These are phyloP conservation scores for Cantharis rufa DNA, from an alignment of 2,888 invertebrate species.

Conservation along the genomic window DNA sequence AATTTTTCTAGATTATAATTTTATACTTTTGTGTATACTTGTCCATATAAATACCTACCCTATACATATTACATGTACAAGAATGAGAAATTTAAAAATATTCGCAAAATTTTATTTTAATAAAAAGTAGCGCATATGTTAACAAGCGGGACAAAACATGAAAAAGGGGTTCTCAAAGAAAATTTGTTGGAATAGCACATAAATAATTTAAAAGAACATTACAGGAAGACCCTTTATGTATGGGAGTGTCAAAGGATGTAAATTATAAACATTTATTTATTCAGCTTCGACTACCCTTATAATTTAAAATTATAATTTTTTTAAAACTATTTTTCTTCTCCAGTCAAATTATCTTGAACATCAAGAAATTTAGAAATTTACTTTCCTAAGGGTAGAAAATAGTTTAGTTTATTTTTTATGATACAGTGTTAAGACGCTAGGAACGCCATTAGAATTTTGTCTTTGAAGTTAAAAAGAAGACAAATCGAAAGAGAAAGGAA, in stretches of 20 bases:
- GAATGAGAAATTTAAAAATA: too few species aligned
- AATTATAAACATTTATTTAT: background rate
- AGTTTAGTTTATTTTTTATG: background rate
- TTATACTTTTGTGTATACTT: too few species aligned
- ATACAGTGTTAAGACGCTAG: background rate
- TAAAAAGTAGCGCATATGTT: background rate
- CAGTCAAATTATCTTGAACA: background rate
- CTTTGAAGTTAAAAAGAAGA: background rate
- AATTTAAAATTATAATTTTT: background rate
- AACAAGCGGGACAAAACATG: background rate
- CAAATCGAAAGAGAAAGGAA: background rate
- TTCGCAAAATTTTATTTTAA: background rate
- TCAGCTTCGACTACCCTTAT: background rate
- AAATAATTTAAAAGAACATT: background rate
- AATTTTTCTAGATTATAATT: too few species aligned
- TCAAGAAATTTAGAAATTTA: background rate
- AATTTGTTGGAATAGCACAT: background rate
- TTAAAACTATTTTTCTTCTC: background rate
- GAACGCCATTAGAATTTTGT: background rate
- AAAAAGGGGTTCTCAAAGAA: background rate
- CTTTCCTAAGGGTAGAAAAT: background rate
- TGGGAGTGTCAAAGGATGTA: background rate
- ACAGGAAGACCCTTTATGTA: background rate
- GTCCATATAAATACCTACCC: too few species aligned
- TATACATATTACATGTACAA: too few species aligned